Conservation (phyloP, 2,888 invertebrate genomes). For the Scaptomyza flava region DNA sequence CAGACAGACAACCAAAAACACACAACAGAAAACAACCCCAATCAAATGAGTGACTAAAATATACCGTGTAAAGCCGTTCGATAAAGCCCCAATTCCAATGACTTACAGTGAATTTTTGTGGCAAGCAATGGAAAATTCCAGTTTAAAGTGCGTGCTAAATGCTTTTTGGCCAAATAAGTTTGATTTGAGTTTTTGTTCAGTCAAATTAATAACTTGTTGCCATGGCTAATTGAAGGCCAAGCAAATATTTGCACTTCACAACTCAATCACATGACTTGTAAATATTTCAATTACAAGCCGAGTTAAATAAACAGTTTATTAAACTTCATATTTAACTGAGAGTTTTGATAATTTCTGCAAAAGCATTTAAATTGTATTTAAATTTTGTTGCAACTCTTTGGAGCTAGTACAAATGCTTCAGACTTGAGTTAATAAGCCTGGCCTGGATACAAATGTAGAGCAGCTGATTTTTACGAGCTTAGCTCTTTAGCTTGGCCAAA, state of each 20-base stretch:
- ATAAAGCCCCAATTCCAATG: too few species aligned
- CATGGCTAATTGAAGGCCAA: slow-evolving; percentile 48
- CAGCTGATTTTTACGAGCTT: slow-evolving; percentile 54
- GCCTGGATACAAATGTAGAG: slow-evolving; percentile 17
- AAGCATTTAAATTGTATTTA: slow-evolving; percentile 5
- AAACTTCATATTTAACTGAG: too few species aligned
- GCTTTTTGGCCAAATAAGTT: slow-evolving; percentile 11
- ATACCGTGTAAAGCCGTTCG: not conserved
- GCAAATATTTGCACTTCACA: slow-evolving; percentile 58
- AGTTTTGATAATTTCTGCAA: not conserved
- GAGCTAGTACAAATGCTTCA: not conserved
- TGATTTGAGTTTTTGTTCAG: slow-evolving; percentile 5
- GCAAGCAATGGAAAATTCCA: not conserved
- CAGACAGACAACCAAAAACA: not conserved
- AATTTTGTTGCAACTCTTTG: not conserved
- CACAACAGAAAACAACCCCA: too few species aligned
- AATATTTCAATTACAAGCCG: slow-evolving; percentile 26
- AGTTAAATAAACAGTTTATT: slow-evolving; percentile 11
- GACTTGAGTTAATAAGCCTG: slow-evolving; percentile 53
- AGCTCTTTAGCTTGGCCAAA: slow-evolving; percentile 49
- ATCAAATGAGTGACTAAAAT: not conserved
- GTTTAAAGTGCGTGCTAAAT: slow-evolving; percentile 15
- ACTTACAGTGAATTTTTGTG: not conserved
- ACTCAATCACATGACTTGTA: slow-evolving; percentile 7
- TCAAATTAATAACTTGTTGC: slow-evolving; percentile 50